Evolutionary conservation across 2,888 invertebrate genomes (phyloP).

Genomic region (Rhabditoides inermis): DNA sequence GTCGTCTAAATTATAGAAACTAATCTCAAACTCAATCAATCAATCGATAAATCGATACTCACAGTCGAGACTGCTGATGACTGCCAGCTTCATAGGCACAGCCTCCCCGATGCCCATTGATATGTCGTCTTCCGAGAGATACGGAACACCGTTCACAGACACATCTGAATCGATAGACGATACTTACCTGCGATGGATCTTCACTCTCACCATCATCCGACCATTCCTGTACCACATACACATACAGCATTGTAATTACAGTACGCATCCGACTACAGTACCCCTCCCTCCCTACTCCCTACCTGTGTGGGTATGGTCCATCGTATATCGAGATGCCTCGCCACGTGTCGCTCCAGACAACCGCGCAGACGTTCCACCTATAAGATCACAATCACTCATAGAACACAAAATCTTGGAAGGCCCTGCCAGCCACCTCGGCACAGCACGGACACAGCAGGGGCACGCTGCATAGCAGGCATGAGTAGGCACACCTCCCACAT

Average conservation of each 20-base stretch:
- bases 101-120: conserved; percentile 39
- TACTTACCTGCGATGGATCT: too few relatives aligned
- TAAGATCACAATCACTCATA: too few relatives aligned
- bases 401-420: too few relatives aligned
- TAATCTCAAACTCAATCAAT: conserved; percentile 6
- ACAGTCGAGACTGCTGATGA: conserved; percentile 42
- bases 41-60: too few relatives aligned
- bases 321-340: conserved; percentile 44
- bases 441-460: conserved; percentile 51
- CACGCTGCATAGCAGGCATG: conserved; percentile 25
- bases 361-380: conserved; percentile 29
- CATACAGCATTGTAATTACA: too few relatives aligned
- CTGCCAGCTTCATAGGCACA: conserved; percentile 25
- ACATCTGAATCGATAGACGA: conserved; percentile 38
- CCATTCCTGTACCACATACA: too few relatives aligned
- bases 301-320: conserved; percentile 42
- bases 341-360: conserved; percentile 41
- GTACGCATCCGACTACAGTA: too few relatives aligned
- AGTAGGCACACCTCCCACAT: too few relatives aligned
- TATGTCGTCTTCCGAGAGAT: conserved; percentile 43
- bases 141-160: conserved; percentile 29
- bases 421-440: conserved; percentile 39
- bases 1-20: conserved; percentile 26
- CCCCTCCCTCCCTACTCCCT: too few relatives aligned
- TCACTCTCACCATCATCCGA: too few relatives aligned